A percentile compares a stretch with the other conserved stretches of the same genome.
Conservation (phyloP, 2,888 invertebrate species). For the Heteromyza rotundicornis region DNA sequence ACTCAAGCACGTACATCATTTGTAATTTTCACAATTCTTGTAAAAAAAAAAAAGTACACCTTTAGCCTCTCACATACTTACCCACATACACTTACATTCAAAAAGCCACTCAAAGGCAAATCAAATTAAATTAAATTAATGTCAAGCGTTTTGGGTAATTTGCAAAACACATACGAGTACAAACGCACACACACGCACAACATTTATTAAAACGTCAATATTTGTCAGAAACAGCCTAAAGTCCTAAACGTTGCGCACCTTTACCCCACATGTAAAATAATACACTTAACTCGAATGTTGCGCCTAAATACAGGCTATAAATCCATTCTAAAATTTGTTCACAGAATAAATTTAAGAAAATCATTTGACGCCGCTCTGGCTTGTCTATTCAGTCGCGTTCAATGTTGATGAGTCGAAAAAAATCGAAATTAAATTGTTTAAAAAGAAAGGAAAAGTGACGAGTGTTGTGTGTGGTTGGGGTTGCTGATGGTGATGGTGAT, state of each 20-base stretch:
- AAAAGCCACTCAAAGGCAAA: conserved; percentile 1
- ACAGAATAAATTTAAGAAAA: too few relatives aligned
- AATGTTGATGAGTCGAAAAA: too few relatives aligned
- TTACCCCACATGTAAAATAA: too few relatives aligned
- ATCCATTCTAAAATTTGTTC: conserved; percentile 16
- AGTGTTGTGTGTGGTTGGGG: too few relatives aligned
- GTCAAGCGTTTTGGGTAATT: conserved; percentile 2
- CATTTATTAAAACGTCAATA: conserved; percentile 50
- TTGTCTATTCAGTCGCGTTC: too few relatives aligned
- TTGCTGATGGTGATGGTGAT: too few relatives aligned
- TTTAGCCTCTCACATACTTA: background rate
- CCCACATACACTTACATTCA: background rate
- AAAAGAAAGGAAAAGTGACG: too few relatives aligned
- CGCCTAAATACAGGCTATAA: conserved; percentile 11
- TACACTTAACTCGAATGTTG: too few relatives aligned
- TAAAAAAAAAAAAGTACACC: too few relatives aligned
- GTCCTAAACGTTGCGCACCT: conserved; percentile 17
- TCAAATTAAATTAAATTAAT: conserved; percentile 11
- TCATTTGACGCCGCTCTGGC: too few relatives aligned
- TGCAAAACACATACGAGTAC: background rate
- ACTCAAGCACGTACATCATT: too few relatives aligned
- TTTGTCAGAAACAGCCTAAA: conserved; percentile 26
- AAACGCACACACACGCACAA: conserved; percentile 6
- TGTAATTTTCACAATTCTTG: too few relatives aligned
- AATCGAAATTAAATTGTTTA: conserved; percentile 29